These are phyloP conservation scores for Trichomycterus rosablanca DNA, from an alignment of 2,113 vertebrate species.

Conservation along the genomic window DNA sequence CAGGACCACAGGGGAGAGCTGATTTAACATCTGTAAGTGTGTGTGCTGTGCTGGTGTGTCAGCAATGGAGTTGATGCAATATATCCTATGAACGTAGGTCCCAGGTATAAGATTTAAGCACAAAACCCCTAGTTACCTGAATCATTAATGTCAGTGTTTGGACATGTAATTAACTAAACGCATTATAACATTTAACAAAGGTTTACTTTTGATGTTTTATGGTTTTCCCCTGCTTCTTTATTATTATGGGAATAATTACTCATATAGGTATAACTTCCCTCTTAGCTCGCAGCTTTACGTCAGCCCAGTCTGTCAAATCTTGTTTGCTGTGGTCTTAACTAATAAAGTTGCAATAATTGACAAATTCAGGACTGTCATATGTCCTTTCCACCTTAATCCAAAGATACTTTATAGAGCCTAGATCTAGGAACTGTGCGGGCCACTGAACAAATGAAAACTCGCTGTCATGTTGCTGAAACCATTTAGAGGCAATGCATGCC, in stretches of 20 bases:
- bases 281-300: not conserved
- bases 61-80: slow-evolving; percentile 6
- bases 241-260: no score
- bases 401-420: no score
- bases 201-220: not conserved
- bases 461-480: no score
- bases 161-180: not conserved
- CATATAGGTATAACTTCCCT: not conserved
- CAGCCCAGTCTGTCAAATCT: no score
- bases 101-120: slow-evolving; percentile 16
- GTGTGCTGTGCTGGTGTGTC: slow-evolving; percentile 2
- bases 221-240: not conserved
- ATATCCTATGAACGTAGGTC: slow-evolving; percentile 21
- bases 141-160: not conserved
- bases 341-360: no score
- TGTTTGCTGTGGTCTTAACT: no score
- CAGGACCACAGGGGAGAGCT: slow-evolving; percentile 19
- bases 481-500: no score
- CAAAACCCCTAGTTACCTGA: not conserved
- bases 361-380: no score
- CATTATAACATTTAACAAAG: not conserved
- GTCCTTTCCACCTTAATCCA: no score
- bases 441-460: no score
- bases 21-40: slow-evolving; percentile 27
- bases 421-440: no score